Evolutionary conservation across 2,888 invertebrate genomes (phyloP).

Genomic region (Nephrotoma appendiculata): DNA sequence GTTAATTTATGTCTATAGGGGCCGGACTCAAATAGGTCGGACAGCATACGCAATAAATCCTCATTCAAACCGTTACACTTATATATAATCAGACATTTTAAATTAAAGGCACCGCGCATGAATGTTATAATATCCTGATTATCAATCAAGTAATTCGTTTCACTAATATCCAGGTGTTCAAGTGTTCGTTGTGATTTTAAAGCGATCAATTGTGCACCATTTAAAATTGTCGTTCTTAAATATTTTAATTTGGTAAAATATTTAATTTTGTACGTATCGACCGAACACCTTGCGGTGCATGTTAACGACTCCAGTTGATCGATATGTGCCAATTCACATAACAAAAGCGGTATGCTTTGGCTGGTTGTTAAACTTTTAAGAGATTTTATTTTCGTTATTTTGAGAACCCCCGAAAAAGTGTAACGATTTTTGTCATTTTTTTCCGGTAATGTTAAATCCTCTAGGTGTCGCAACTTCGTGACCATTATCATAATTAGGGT

Average conservation of each 20-base stretch:
- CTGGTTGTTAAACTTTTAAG: neutral
- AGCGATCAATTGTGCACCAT: neutral
- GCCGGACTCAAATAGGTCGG: neutral
- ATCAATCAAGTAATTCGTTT: neutral
- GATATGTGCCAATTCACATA: neutral
- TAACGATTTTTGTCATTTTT: neutral
- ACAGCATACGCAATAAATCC: neutral
- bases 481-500: neutral
- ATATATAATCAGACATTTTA: neutral
- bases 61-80: neutral
- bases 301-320: neutral
- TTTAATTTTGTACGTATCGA: neutral
- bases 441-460: neutral
- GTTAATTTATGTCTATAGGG: neutral
- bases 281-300: neutral
- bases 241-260: neutral
- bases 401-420: neutral
- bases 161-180: neutral
- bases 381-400: neutral
- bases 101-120: neutral
- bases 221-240: neutral
- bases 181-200: neutral
- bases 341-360: neutral
- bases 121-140: neutral
- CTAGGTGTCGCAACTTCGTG: neutral